Base-by-base conservation (phyloP, 1,140 invertebrate species). In the Panulirus ornatus region DNA sequence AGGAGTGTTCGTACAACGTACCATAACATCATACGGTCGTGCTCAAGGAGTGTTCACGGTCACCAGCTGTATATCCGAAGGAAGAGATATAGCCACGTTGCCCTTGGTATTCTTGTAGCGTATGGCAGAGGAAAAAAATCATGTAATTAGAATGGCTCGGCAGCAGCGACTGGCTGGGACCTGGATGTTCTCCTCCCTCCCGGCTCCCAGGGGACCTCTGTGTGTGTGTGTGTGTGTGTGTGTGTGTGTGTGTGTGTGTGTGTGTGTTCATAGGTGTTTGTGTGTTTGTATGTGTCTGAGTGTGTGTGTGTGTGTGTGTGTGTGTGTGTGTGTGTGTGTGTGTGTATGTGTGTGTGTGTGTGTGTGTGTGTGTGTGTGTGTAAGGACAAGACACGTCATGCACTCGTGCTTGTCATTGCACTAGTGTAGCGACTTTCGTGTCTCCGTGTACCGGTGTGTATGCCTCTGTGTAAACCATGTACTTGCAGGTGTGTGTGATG, bases 171-270 rank as follows among this genome's bases (percentile, higher is more conserved):
- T 19, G 54, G 14, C 14, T 14, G 3, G 54, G 54, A 58, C 14
- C 11, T 22, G 19, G 16, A 58, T 0, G 54, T 22, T 58, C 54
- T 58, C 19, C 11, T 22, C n/a, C 54, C n/a, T 19, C 11, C 19
- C 19, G 9, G 3, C 54, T 58, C 54, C 19, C 54, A 22, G 3
- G 54, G 54, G 54, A 58, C 54, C 47, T 1, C n/a, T 76, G 42
- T 78, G 42, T 78, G 75, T 78, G 75, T 81, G 40, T 78, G 40
- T 78, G 76, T 79, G 76, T 79, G 76, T 79, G 76, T 79, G 76
- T 79, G 76, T 79, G 76, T 79, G 76, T 79, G 76, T 79, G 76
- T 79, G 76, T 79, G 76, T 79, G 76, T 78, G 75, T 78, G 75
- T 47, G 75, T 78, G 75, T 47, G 75, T 44, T 34, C 40, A 36